Conservation (phyloP, 2,113 vertebrate genomes). For the Strigops habroptila region DNA sequence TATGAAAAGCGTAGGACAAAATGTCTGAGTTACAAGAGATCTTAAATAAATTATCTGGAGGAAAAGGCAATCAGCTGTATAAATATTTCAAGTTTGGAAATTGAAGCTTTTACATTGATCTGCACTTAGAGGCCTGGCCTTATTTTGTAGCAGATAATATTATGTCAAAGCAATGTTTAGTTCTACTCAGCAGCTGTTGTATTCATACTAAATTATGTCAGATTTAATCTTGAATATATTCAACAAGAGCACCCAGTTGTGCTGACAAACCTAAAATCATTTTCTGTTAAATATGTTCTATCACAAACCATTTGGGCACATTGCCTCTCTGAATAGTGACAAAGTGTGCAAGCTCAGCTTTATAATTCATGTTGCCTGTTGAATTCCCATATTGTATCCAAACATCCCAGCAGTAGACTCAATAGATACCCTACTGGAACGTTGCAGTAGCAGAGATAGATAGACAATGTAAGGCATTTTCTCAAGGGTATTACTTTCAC, state of each 20-base stretch:
- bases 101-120: background rate
- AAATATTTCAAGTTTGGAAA: conserved; percentile 5
- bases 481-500: conserved; percentile 41
- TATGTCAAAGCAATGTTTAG: background rate
- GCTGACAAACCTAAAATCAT: background rate
- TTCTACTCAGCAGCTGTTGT: conserved; percentile 1
- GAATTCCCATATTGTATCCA: background rate
- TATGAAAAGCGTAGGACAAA: background rate
- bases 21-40: background rate
- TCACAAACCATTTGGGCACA: background rate
- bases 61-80: background rate
- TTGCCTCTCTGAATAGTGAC: background rate
- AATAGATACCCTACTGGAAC: background rate
- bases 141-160: conserved; percentile 11
- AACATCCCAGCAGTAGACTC: background rate
- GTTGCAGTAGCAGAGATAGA: background rate
- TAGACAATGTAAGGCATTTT: background rate
- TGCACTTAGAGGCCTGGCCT: background rate
- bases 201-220: conserved; percentile 16
- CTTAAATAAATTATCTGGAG: background rate
- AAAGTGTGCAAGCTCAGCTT: background rate
- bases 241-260: conserved; percentile 6
- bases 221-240: background rate
- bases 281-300: background rate
- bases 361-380: background rate